Base-by-base conservation (phyloP, 2,113 vertebrate species). In the Casuarius casuarius region DNA sequence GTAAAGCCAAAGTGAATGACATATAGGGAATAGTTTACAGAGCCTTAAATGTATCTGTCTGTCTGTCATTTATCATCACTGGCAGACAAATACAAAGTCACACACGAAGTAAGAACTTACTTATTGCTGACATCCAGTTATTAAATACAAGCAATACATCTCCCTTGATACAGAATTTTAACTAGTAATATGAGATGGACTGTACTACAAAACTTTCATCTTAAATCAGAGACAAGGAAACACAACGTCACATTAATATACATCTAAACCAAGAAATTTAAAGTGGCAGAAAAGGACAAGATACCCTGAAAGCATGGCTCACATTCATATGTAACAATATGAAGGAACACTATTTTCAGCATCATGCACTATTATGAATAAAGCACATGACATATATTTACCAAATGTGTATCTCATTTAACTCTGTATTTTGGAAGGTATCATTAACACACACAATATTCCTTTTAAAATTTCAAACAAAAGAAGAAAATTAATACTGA, bases 221-320 rank as follows among this genome's bases (percentile, higher is more conserved):
- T 59, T 11, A 31, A 61, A 42, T 29, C 56, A 62, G 23, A 73
- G 5, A 46, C 12, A 52, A 35, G 21, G 23, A 79, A 92, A 83
- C 2, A 7, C 13, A 70, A 38, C 20, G 48, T 38, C 16, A 20
- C 22, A 23, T 75, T 9, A 68, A 76, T 2, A 18, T 5, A 46
- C 5, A 46, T 12, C 20, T 52, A 61, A 54, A 26, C 28, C 31
- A 68, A 19, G 63, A 63, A 74, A 63, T 7, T 23, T 31, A 10
- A 35, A 7, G 33, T 21, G 5, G 22, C 38, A 33, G 84, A 82
- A 63, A 54, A n/a, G 31, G 0, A 31, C 10, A 33, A 40, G 17
- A 21, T 0, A 44, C 8, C 8, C 35, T 31, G 18, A 76, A 76
- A 61, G 14, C 2, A 1, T 12, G 6, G 1, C 5, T 63, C 48